Base-by-base conservation (phyloP, 2,888 invertebrate genomes). In the Abrostola tripartita region DNA sequence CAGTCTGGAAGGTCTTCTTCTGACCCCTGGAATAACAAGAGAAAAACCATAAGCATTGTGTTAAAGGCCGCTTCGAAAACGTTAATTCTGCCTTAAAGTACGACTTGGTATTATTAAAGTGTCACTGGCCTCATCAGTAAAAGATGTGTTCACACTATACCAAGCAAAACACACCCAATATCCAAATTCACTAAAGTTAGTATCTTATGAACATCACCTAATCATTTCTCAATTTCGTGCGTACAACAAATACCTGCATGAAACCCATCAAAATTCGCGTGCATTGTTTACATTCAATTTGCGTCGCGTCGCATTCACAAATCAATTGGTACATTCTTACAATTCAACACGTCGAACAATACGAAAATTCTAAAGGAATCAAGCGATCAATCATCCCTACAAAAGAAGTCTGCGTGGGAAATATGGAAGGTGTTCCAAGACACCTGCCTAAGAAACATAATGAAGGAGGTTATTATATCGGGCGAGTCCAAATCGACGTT, bases 1-100 rank as follows among this genome's bases (percentile, higher is more conserved):
- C 98, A 98, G 81, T 96, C 96, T 7, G 98, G 98, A 55, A 98
- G 93, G 81, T 97, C 97, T 6, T 96, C 96, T 86, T 98, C 98
- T 2, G 97, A 96, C 65, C 96, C 96, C 98, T 98, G 95, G 5
- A 95, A 95, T 66, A 35, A 69, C 36, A 41, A 47, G 12, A 54
- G 41, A 40, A n/a, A 5, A 35, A n/a, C 5, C 0, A n/a, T 6
- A 54, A 36, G 9, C 42, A 11, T 35, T 7, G 7, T 24, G 5
- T 7, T 8, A 11, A 8, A 24, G n/a, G n/a, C n/a, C 40, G 24
- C 40, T 10, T 40, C 14, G 11, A 38, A 35, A 8, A 38, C n/a
- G n/a, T n/a, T 14, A 10, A 24, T 24, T 24, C 24, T 24, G 24
- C 24, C 24, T 24, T 24, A 24, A 24, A 24, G 24, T 24, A 24